Percentiles rank a stretch among this genome's conserved stretches.
Evolutionary conservation across 2,888 invertebrate genomes (phyloP).

Genomic region (Cotesia congregata): DNA sequence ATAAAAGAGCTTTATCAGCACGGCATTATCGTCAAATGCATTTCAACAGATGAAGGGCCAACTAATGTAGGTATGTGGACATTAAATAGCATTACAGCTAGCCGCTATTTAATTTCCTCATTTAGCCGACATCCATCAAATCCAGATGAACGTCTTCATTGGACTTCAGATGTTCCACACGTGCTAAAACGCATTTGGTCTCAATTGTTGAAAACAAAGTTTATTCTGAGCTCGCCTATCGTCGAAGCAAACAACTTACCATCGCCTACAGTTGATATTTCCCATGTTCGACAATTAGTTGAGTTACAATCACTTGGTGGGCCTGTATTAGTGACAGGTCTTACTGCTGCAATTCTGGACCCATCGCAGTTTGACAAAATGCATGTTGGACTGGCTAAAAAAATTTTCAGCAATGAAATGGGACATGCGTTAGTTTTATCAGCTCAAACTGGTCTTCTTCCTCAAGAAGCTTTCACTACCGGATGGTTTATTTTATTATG

Average conservation of each 20-base stretch:
- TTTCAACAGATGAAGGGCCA: conserved; percentile 7
- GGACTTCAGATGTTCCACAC: conserved; percentile 15
- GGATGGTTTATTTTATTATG: conserved; percentile 20
- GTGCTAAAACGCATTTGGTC: conserved; percentile 22
- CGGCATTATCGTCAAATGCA: conserved; percentile 11
- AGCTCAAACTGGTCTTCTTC: conserved; percentile 12
- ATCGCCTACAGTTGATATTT: background rate
- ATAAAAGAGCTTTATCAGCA: conserved; percentile 4
- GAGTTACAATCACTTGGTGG: conserved; percentile 8
- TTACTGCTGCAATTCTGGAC: background rate
- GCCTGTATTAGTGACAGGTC: conserved; percentile 9
- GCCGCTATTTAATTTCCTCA: background rate
- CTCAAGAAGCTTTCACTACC: conserved; percentile 17
- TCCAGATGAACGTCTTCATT: conserved; percentile 1
- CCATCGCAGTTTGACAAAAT: conserved; percentile 22
- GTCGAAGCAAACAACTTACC: conserved; percentile 4
- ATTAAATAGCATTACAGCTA: conserved; percentile 4
- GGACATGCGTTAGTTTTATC: conserved; percentile 6
- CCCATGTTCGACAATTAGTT: conserved; percentile 5
- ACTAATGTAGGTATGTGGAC: conserved; percentile 14
- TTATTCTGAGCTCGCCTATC: conserved; percentile 10
- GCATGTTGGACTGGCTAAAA: conserved; percentile 14
- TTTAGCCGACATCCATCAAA: conserved; percentile 15
- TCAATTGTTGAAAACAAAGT: conserved; percentile 9
- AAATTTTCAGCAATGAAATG: conserved; percentile 20